Evolutionary conservation across 2,888 invertebrate species (phyloP).

Genomic region (Ectemnius lituratus): DNA sequence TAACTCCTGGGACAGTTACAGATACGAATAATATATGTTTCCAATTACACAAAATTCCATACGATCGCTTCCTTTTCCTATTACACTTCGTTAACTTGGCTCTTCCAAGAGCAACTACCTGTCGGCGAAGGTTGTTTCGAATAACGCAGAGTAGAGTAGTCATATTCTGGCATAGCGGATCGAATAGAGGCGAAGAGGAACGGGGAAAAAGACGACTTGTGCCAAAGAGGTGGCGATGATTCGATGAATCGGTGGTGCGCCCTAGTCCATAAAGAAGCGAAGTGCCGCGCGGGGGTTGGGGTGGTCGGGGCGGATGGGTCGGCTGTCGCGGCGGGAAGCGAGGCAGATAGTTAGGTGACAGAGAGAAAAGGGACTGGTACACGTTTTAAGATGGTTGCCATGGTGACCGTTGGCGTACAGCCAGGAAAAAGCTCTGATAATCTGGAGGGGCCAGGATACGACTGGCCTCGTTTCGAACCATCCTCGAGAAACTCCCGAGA

Average conservation of each 20-base stretch:
- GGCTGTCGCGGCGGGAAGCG: conserved; percentile 11
- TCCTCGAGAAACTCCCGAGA: conserved; percentile 53
- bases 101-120: too few species aligned
- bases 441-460: conserved; percentile 66
- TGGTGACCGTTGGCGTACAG: conserved; percentile 70
- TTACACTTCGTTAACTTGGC: too few species aligned
- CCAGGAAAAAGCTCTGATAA: conserved; percentile 72
- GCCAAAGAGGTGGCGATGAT: conserved; percentile 43
- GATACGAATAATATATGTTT: too few species aligned
- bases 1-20: too few species aligned
- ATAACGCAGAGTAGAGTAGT: too few species aligned
- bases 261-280: conserved; percentile 54
- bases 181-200: background rate
- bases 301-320: conserved; percentile 7
- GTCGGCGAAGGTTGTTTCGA: too few species aligned
- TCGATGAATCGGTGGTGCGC: conserved; percentile 59
- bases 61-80: too few species aligned
- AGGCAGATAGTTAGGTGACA: conserved; percentile 17
- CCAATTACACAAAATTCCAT: too few species aligned
- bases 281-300: conserved; percentile 17
- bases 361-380: conserved; percentile 32
- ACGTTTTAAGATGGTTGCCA: conserved; percentile 71
- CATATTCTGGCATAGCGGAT: background rate
- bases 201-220: conserved; percentile 9
- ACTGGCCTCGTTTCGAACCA: conserved; percentile 67